Evolutionary conservation across 1,140 invertebrate species (phyloP).

Genomic region (Euwallacea fornicatus): DNA sequence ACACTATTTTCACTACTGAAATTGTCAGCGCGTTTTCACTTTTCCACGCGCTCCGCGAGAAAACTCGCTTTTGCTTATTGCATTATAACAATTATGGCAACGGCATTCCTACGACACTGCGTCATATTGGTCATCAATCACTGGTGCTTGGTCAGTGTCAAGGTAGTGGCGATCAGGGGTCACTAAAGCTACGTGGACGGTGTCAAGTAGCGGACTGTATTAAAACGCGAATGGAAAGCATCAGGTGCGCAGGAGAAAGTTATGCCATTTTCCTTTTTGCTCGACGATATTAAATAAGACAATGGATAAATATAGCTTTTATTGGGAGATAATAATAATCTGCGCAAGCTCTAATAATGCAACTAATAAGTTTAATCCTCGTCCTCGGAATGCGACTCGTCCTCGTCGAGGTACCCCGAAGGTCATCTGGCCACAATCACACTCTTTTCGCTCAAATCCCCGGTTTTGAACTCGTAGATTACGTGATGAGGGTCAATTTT

Average conservation of each 20-base stretch:
- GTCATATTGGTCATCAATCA: background rate
- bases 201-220: no score
- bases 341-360: no score
- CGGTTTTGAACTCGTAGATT: constrained; percentile 34
- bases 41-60: background rate
- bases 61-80: background rate
- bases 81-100: background rate
- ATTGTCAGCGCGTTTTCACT: background rate
- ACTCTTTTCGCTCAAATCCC: constrained; percentile 21
- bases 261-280: no score
- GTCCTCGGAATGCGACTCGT: constrained; percentile 16
- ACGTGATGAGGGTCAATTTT: constrained; percentile 21
- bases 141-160: background rate
- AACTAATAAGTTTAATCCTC: background rate
- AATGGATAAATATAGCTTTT: no score
- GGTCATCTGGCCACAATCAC: constrained; percentile 42
- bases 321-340: no score
- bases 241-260: no score
- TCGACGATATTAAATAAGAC: no score
- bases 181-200: background rate
- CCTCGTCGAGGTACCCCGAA: constrained; percentile 40
- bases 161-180: background rate
- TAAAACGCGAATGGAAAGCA: no score
- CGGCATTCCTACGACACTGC: background rate
- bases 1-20: background rate